Percentiles rank a stretch among this genome's conserved stretches.
These are phyloP conservation scores for Ochropleura leucogaster DNA, from an alignment of 2,888 invertebrate species.

Conservation along the genomic window DNA sequence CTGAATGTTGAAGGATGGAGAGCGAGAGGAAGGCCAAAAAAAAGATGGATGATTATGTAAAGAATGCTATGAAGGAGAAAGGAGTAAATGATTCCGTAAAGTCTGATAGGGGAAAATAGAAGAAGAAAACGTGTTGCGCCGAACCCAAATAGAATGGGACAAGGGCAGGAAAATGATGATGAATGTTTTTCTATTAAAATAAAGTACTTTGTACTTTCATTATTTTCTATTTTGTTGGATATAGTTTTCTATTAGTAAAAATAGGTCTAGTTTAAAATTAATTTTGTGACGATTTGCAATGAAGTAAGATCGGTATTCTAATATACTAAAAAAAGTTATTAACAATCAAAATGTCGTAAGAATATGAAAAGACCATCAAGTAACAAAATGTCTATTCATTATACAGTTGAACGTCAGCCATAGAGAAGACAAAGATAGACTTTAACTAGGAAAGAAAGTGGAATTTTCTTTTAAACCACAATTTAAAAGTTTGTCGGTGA, in stretches of 20 bases:
- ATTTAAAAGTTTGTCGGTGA: slow-evolving; percentile 51
- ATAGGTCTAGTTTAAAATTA: neutral
- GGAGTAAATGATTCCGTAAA: no score
- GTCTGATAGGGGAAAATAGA: no score
- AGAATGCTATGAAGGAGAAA: no score
- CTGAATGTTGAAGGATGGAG: no score
- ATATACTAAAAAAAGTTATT: neutral
- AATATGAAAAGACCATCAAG: slow-evolving; percentile 7
- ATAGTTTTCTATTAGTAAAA: neutral
- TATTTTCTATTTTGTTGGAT: neutral
- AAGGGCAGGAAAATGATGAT: no score
- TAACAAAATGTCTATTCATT: slow-evolving; percentile 12
- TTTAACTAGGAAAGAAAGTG: slow-evolving; percentile 33
- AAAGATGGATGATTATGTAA: no score
- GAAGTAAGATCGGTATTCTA: neutral
- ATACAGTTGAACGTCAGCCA: slow-evolving; percentile 10
- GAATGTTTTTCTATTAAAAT: no score
- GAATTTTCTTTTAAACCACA: slow-evolving; percentile 37
- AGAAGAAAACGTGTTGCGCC: no score
- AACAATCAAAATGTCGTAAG: slow-evolving; percentile 1
- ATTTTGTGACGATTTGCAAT: neutral
- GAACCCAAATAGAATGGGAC: no score
- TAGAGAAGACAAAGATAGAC: slow-evolving; percentile 25
- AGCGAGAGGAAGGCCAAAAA: no score
- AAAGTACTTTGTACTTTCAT: no score